Evolutionary conservation across 1,140 invertebrate genomes (phyloP).

Genomic region (Nixonia krombeini): DNA sequence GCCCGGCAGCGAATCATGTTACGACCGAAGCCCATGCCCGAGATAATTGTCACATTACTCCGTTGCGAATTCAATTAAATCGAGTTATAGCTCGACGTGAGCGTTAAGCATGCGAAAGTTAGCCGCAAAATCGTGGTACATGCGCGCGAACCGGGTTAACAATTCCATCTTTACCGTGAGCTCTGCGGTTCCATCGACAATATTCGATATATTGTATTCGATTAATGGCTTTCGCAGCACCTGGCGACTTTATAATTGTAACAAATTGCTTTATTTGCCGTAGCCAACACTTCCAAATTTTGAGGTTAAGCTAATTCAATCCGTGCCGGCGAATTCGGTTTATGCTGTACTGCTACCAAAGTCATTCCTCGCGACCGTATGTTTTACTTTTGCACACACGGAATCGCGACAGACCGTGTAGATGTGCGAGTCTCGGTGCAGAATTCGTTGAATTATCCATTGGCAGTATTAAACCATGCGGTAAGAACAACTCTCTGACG

Average conservation of each 20-base stretch:
- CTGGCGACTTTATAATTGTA: slow-evolving; percentile 15
- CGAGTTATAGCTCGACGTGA: slow-evolving; percentile 38
- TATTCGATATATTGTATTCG: slow-evolving; percentile 14
- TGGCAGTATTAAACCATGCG: too few relatives aligned
- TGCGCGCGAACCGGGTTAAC: slow-evolving; percentile 10
- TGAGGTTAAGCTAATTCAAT: not conserved
- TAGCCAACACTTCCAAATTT: slow-evolving; percentile 1
- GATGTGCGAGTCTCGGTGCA: too few relatives aligned
- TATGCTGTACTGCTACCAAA: too few relatives aligned
- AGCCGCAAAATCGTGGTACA: slow-evolving; percentile 20
- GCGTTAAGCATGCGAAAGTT: slow-evolving; percentile 38
- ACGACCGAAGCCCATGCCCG: slow-evolving; percentile 28
- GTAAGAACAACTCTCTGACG: too few relatives aligned
- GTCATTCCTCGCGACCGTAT: too few relatives aligned
- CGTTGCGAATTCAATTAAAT: slow-evolving; percentile 48
- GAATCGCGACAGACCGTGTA: too few relatives aligned
- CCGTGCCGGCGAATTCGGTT: not conserved
- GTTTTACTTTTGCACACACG: too few relatives aligned
- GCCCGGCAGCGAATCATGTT: slow-evolving; percentile 49
- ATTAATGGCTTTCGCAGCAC: slow-evolving; percentile 6
- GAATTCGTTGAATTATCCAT: too few relatives aligned
- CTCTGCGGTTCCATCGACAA: slow-evolving; percentile 9
- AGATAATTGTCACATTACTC: slow-evolving; percentile 47
- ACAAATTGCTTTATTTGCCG: not conserved
- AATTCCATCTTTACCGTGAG: slow-evolving; percentile 31